Evolutionary conservation across 2,888 invertebrate genomes (phyloP).

Genomic region (Zaprionus obscuricornis): DNA sequence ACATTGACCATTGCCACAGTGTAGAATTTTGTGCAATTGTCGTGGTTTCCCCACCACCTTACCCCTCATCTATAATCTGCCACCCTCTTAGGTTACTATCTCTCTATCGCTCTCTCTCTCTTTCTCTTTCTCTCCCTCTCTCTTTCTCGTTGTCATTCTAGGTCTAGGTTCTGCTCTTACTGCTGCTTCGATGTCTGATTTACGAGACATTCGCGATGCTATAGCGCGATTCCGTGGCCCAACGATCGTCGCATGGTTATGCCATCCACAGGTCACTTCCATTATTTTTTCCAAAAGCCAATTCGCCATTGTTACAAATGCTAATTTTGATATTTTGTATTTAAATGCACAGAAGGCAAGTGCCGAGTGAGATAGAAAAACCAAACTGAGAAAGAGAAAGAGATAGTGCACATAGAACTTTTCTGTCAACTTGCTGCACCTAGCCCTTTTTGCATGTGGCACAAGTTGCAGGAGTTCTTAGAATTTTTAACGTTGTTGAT

Average conservation of each 20-base stretch:
- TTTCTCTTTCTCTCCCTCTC: not conserved
- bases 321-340: conserved; percentile 82
- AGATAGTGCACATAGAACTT: conserved; percentile 19
- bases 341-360: conserved; percentile 73
- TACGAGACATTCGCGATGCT: conserved; percentile 52
- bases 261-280: conserved; percentile 78
- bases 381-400: too few relatives aligned
- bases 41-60: conserved; percentile 29
- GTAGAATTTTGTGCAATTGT: conserved; percentile 73
- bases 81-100: conserved; percentile 6
- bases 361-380: too few relatives aligned
- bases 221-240: conserved; percentile 48
- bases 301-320: conserved; percentile 82
- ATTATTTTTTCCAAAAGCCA: conserved; percentile 76
- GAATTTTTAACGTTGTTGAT: too few relatives aligned
- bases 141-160: not conserved
- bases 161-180: not conserved
- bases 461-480: not conserved
- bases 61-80: not conserved
- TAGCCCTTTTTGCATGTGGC: not conserved
- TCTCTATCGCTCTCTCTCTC: not conserved
- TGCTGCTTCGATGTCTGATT: conserved; percentile 61
- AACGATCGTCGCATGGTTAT: conserved; percentile 65
- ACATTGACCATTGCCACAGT: conserved; percentile 69
- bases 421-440: not conserved